Percentiles rank a stretch among this genome's conserved stretches.
Evolutionary conservation across 2,888 invertebrate genomes (phyloP).

Genomic region (Tenthredo notha): DNA sequence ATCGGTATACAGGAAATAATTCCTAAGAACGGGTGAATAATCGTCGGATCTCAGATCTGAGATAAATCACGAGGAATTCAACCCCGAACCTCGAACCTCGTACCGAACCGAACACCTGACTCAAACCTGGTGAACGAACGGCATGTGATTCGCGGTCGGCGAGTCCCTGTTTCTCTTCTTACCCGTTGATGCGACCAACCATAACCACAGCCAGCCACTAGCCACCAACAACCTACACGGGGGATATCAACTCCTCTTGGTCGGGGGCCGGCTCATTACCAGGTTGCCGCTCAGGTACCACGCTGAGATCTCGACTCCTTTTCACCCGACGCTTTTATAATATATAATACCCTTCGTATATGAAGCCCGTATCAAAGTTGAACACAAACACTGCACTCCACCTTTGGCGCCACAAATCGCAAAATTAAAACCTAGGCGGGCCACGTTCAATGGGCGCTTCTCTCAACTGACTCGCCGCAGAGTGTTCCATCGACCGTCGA

Average conservation of each 20-base stretch:
- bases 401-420: conserved; percentile 28
- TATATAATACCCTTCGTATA: conserved; percentile 14
- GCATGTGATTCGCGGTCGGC: conserved; percentile 51
- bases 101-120: conserved; percentile 26
- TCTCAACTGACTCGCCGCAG: background rate
- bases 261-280: conserved; percentile 78
- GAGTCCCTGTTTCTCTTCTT: conserved; percentile 37
- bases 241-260: conserved; percentile 75
- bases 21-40: conserved; percentile 8
- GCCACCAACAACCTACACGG: conserved; percentile 42
- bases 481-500: conserved; percentile 10
- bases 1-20: conserved; percentile 30
- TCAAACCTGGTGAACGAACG: background rate
- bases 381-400: conserved; percentile 20
- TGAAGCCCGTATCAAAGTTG: conserved; percentile 32
- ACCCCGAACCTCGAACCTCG: background rate
- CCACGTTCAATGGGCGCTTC: background rate
- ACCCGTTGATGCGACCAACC: conserved; percentile 59
- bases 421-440: conserved; percentile 14
- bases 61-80: conserved; percentile 31
- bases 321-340: conserved; percentile 56
- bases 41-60: conserved; percentile 33
- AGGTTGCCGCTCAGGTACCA: conserved; percentile 73
- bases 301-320: conserved; percentile 73
- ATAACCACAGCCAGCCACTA: conserved; percentile 62